phyloP scores from a whole-genome alignment of 2,113 vertebrate species.

The Campylomormyrus tamandua region DNA sequence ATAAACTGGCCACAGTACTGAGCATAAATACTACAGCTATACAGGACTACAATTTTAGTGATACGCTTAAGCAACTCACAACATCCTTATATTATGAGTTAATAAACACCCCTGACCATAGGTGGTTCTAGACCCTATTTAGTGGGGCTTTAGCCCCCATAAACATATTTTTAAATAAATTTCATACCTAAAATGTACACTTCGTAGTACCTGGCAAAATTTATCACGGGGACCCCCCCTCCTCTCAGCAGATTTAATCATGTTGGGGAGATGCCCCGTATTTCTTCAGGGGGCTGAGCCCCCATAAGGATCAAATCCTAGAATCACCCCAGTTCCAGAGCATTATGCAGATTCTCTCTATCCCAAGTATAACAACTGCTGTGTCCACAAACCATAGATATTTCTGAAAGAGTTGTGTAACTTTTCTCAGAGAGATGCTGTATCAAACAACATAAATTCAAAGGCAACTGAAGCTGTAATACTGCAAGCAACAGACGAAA shows the following conservation, averaged over 20 bases:
- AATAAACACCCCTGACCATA: neutral
- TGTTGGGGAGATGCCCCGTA: neutral
- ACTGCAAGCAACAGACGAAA: neutral
- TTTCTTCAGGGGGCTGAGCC: neutral
- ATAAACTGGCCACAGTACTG: neutral
- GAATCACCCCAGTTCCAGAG: neutral
- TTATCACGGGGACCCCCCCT: neutral
- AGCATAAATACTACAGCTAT: neutral
- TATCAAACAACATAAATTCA: neutral
- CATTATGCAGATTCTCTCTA: neutral
- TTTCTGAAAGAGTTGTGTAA: neutral
- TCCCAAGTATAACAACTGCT: neutral
- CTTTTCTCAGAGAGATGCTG: neutral
- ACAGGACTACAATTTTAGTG: neutral
- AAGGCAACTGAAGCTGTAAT: neutral
- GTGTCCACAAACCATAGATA: neutral
- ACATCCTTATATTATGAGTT: neutral
- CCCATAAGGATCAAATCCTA: neutral
- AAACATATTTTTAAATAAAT: neutral
- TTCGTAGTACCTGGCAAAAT: neutral
- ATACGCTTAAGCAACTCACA: neutral
- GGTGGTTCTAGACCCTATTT: neutral
- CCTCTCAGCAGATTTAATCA: neutral
- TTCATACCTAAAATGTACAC: neutral
- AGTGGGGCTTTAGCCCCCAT: neutral